phyloP scores from a whole-genome alignment of 2,888 invertebrate genomes.

The Eubasilissa splendida region DNA sequence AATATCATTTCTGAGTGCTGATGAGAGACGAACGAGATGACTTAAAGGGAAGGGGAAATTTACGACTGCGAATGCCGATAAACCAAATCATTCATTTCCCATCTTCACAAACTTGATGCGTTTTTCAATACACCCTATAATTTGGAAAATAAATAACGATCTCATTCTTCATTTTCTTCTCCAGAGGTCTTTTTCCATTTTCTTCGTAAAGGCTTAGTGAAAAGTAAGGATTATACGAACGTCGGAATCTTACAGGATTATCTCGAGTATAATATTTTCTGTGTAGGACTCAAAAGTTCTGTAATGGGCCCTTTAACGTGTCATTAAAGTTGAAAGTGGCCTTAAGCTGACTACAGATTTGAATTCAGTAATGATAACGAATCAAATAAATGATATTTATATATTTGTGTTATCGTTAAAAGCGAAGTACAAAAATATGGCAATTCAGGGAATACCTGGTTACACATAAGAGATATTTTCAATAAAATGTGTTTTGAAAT shows the following conservation, averaged over 20 bases:
- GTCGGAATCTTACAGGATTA: constrained; percentile 2
- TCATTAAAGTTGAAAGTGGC: not conserved
- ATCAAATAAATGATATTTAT: too few species aligned
- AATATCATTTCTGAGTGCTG: not conserved
- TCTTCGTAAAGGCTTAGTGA: not conserved
- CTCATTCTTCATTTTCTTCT: not conserved
- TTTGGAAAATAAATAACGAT: not conserved
- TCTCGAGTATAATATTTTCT: not conserved
- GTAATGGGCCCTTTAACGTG: constrained; percentile 23
- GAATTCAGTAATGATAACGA: too few species aligned
- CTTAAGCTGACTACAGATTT: too few species aligned
- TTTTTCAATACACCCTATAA: not conserved
- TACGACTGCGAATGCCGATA: not conserved
- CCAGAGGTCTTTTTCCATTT: not conserved
- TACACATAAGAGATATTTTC: too few species aligned
- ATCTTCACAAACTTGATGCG: not conserved
- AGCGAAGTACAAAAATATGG: too few species aligned
- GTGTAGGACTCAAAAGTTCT: not conserved
- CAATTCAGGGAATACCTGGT: too few species aligned
- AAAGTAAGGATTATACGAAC: not conserved
- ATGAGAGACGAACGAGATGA: not conserved
- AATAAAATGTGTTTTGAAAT: too few species aligned
- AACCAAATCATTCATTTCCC: constrained; percentile 7
- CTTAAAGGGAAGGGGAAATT: constrained; percentile 1
- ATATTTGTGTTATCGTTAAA: too few species aligned